These are phyloP conservation scores for Lamellibrachia satsuma DNA, from an alignment of 2,888 invertebrate genomes.

Conservation along the genomic window DNA sequence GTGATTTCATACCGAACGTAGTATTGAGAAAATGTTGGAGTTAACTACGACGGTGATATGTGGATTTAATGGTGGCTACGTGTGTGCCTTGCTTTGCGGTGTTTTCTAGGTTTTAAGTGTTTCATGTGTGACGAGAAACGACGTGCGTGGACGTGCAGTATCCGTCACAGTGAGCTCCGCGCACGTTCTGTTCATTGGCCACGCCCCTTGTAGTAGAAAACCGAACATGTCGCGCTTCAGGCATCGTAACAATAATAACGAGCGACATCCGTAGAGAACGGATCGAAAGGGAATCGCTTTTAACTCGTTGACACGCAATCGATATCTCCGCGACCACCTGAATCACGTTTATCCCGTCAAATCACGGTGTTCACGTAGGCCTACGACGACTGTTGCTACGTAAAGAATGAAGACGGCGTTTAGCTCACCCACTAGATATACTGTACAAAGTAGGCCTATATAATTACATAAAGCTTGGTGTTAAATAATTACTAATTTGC, in stretches of 20 bases:
- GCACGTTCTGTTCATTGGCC: not conserved
- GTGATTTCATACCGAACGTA: no score
- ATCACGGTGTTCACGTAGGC: not conserved
- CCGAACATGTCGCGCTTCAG: not conserved
- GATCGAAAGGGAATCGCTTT: not conserved
- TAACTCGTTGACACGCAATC: not conserved
- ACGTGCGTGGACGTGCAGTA: not conserved
- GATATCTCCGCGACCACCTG: not conserved
- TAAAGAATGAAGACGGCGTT: not conserved
- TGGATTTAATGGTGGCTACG: no score
- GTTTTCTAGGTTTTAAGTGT: no score
- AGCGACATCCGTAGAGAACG: not conserved
- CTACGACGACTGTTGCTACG: not conserved
- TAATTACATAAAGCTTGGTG: not conserved
- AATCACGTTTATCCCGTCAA: not conserved
- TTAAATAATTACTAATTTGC: not conserved
- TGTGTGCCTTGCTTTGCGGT: no score
- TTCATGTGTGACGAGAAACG: no score
- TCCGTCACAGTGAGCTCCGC: not conserved
- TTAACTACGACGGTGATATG: no score
- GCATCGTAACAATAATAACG: not conserved
- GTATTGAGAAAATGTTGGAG: no score
- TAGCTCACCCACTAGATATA: not conserved
- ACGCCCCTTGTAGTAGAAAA: not conserved
- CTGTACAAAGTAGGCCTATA: not conserved